Base-by-base conservation (phyloP, 1,140 invertebrate genomes). In the Lordiphosa clarofinis region DNA sequence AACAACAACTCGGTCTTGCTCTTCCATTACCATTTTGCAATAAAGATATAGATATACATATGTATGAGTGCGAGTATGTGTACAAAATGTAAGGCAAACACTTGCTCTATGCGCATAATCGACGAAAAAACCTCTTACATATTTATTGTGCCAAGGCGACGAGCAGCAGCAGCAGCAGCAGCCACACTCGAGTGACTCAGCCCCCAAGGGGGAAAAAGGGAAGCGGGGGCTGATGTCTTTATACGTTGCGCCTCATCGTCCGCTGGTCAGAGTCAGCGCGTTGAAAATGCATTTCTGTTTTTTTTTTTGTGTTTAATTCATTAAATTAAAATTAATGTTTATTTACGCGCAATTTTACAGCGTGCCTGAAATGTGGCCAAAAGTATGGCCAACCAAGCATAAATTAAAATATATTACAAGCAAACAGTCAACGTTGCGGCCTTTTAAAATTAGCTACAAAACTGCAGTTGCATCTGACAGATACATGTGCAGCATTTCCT, bases 241-340 rank as follows among this genome's bases (percentile, higher is more conserved):
- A 52, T 52, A 39, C 21, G 10, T 31, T 5, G 43, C 28, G 4
- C 43, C 43, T 46, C 43, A 11, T 33, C 43, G 43, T 46, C 43
- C 43, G 31, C 31, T 46, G 43, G 43, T 33, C 43, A 46, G 43
- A 21, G 39, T 42, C 15, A 42, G 39, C 15, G 21, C 43, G 11
- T 46, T 46, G 43, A 33, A 46, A 46, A 46, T 46, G 43, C 43
- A 46, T n/a, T 24, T 24, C 7, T 11, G 19, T 24, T 43, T 44
- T 46, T 4, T 42, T 52, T 52, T 66, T 44, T 62, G 63, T 73
- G 66, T 76, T 82, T 70, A 72, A 84, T 82, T 82, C 73, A 82
- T 82, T 84, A 82, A 82, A 84, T 84, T 73, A 84, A 82, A 78
- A 82, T 78, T 82, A 82, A 82, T 78, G 78, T 62, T 78, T 64